Conservation (phyloP, 2,113 vertebrate genomes). For the Mandrillus leucophaeus region DNA sequence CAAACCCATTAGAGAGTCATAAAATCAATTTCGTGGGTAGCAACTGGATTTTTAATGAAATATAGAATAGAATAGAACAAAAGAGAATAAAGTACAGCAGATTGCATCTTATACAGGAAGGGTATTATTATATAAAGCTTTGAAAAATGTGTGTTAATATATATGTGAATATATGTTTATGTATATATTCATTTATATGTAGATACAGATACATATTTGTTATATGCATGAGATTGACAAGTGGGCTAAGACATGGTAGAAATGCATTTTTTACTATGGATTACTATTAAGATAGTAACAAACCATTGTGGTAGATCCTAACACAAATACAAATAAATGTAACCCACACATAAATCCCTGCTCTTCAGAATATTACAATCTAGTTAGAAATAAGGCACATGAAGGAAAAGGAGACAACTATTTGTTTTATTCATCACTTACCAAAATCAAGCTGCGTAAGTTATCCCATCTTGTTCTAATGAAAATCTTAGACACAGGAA, state of each 20-base stretch:
- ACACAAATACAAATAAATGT: constrained; percentile 18
- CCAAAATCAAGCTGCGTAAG: neutral
- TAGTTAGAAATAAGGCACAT: constrained; percentile 9
- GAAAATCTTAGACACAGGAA: neutral
- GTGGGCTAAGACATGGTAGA: neutral
- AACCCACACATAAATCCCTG: neutral
- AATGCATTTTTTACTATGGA: neutral
- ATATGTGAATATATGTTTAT: neutral
- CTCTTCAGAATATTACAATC: constrained; percentile 4
- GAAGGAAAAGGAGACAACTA: neutral
- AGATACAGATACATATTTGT: neutral
- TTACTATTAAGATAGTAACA: constrained; percentile 17
- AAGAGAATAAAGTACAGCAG: constrained; percentile 10
- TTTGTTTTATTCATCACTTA: constrained; percentile 1
- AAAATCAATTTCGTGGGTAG: neutral
- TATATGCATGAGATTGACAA: neutral
- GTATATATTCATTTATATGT: neutral
- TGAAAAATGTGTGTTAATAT: neutral
- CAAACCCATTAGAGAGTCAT: neutral
- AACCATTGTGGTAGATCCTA: constrained; percentile 20
- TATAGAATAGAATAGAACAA: neutral
- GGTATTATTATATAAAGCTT: neutral
- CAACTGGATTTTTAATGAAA: constrained; percentile 49
- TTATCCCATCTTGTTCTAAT: neutral
- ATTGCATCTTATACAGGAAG: neutral